Base-by-base conservation (phyloP, 2,888 invertebrate species). In the Busseola fusca region DNA sequence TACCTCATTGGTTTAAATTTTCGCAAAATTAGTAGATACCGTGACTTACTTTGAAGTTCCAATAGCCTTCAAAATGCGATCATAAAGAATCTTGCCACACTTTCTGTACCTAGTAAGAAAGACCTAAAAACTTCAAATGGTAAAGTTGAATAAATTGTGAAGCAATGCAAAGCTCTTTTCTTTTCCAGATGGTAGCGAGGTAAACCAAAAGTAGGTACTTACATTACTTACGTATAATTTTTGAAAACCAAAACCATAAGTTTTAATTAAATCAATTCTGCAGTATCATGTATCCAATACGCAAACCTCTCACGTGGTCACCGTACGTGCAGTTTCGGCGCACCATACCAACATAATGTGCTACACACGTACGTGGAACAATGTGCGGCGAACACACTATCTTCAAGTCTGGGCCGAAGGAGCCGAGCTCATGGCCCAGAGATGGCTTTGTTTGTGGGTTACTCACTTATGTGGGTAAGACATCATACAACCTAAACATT, bases 291-390 rank as follows among this genome's bases (percentile, higher is more conserved):
- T 34, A 18, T n/a, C n/a, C n/a, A n/a, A 37, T 30, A n/a, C 14
- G 34, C n/a, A 25, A 42, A 10, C 27, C n/a, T 4, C 14, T 14
- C 21, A 21, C 40, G 12, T 84, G 76, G 77, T 78, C 72, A 81
- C 84, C 64, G 52, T 72, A 69, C 58, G 21, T 74, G 69, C 74
- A 79, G 81, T 81, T 76, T 79, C 72, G 75, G 72, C 30, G 72
- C 74, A 71, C 48, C 72, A 59, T 62, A 69, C 74, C 69, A 30
- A 63, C 67, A 66, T 72, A 72, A 69, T 62, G 56, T 56, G 56
- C 56, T 42, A 52, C 59, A 68, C 64, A 62, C 45, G 48, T 56
- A 62, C 57, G 57, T 62, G 27, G 27, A 71, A 80, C 80, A 72
- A 73, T 73, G 69, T 71, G 67, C 60, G 52, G 62, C 30, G 25